phyloP scores from a whole-genome alignment of 1,140 invertebrate genomes.

The Chymomyza costata region DNA sequence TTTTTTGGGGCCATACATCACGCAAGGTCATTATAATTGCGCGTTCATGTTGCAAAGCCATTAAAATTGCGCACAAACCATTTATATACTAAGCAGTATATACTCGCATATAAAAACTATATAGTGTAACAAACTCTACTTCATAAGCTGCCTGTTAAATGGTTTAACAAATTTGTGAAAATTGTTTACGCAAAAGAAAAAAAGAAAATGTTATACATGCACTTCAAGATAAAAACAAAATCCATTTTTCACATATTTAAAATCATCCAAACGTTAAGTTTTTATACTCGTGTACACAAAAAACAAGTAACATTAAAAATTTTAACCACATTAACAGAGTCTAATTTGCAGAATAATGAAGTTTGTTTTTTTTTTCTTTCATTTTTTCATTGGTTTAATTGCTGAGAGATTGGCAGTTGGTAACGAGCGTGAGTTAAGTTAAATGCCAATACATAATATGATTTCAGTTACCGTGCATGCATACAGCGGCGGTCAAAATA shows the following conservation, averaged over 20 bases:
- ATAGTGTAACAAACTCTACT: constrained; percentile 29
- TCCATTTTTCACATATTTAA: constrained; percentile 53
- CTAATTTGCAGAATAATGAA: constrained; percentile 51
- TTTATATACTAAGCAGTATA: no score
- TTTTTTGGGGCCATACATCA: no score
- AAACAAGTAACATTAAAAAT: constrained; percentile 19
- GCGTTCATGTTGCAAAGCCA: neutral
- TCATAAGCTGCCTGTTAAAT: constrained; percentile 7
- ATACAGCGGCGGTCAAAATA: no score
- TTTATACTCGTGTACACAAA: no score
- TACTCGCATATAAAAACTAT: no score
- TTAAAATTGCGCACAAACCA: neutral
- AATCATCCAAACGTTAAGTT: constrained; percentile 37
- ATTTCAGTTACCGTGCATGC: no score
- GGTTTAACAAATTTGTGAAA: constrained; percentile 1
- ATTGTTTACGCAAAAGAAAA: neutral
- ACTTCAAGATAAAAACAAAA: constrained; percentile 45
- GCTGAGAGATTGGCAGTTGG: no score
- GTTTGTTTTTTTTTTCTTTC: constrained; percentile 49
- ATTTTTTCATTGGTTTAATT: neutral
- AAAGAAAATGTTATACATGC: constrained; percentile 15
- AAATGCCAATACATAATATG: no score
- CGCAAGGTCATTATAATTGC: neutral
- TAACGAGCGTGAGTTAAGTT: no score
- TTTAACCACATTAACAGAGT: constrained; percentile 47